phyloP scores from a whole-genome alignment of 2,113 vertebrate genomes.

The Cochlearius cochlearius region DNA sequence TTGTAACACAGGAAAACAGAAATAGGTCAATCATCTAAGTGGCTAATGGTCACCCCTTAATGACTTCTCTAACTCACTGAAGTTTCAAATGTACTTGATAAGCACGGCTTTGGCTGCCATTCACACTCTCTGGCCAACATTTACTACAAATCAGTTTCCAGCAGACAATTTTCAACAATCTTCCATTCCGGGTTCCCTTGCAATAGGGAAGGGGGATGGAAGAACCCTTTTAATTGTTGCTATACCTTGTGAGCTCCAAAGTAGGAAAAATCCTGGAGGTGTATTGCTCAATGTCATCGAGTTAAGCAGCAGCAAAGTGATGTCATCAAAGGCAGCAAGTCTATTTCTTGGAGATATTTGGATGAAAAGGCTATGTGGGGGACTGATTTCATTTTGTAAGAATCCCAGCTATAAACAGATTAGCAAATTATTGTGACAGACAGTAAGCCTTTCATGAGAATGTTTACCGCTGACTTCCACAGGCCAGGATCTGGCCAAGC shows the following conservation, averaged over 20 bases:
- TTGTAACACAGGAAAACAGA: background rate
- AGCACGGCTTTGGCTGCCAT: background rate
- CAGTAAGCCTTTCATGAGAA: constrained; percentile 58
- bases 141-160: background rate
- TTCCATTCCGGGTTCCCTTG: background rate
- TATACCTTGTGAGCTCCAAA: background rate
- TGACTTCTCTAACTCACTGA: background rate
- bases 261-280: background rate
- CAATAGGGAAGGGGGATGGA: background rate
- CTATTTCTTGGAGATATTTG: constrained; percentile 28
- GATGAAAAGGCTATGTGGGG: background rate
- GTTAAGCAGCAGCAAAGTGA: background rate
- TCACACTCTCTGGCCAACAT: background rate
- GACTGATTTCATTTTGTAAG: constrained; percentile 64
- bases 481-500: background rate
- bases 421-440: constrained; percentile 64
- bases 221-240: background rate
- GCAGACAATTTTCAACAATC: background rate
- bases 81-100: background rate
- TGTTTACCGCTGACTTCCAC: constrained; percentile 56
- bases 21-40: background rate
- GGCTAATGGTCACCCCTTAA: background rate
- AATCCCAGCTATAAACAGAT: constrained; percentile 68
- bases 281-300: background rate
- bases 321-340: constrained; percentile 22